These are phyloP conservation scores for Ceryle rudis DNA, from an alignment of 2,797 vertebrate species.

Conservation along the genomic window DNA sequence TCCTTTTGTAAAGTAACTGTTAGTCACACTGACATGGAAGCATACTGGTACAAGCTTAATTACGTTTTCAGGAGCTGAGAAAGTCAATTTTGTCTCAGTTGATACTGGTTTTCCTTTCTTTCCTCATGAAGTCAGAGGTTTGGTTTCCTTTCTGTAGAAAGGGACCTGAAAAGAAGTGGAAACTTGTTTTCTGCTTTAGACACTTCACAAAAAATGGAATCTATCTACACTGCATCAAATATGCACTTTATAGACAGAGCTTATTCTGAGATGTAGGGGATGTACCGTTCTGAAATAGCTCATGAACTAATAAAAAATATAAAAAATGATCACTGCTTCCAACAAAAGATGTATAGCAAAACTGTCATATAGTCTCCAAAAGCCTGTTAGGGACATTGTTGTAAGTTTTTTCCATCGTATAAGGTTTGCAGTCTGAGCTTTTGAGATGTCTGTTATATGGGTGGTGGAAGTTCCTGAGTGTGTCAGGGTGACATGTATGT, in stretches of 20 bases:
- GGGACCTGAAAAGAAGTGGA: background rate
- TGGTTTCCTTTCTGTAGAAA: background rate
- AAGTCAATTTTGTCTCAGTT: background rate
- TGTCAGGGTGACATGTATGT: background rate
- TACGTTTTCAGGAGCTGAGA: background rate
- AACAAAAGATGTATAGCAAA: background rate
- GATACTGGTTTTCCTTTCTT: background rate
- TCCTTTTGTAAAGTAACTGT: background rate
- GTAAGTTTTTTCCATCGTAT: background rate
- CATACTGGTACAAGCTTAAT: background rate
- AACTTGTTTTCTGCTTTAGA: background rate
- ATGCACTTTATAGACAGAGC: background rate
- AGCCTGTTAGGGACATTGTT: background rate
- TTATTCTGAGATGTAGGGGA: background rate
- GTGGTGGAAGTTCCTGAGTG: background rate
- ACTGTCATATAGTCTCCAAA: background rate
- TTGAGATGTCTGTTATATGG: background rate
- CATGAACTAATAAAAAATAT: background rate
- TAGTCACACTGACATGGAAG: fast-evolving
- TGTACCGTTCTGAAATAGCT: background rate
- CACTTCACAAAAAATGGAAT: background rate
- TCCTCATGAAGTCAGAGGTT: background rate
- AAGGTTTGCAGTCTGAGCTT: background rate
- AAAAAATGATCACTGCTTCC: background rate
- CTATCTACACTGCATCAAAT: background rate